Base-by-base conservation (phyloP, 2,113 vertebrate genomes). In the Sciurus niger region DNA sequence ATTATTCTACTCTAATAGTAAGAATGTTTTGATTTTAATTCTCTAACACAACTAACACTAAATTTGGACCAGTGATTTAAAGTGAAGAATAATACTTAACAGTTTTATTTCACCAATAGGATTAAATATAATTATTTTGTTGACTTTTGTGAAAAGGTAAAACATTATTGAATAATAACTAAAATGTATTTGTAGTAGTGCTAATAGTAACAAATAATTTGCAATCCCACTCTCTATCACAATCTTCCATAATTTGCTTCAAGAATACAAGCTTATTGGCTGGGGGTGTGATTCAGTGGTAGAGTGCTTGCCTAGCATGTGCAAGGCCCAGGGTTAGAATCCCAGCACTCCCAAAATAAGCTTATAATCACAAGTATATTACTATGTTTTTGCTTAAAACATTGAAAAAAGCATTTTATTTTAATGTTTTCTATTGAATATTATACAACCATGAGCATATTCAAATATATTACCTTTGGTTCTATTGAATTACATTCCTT, bases 371-470 rank as follows among this genome's bases (percentile, higher is more conserved):
- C 9, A 48, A 12, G 58, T 30, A 17, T 12, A 73, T 43, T 70
- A 68, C 43, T 37, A n/a, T 80, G 40, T 73, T 89, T 96, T 82
- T 4, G 94, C 40, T 70, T 89, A 85, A 55, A 51, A 68, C 80
- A 58, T 24, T 30, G 73, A 65, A 48, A 79, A 60, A 46, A 90
- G 12, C 4, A 85, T 73, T 53, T 79, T 12, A 11, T 92, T 80
- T 67, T n/a, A 58, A 68, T 40, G 70, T 74, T 73, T 79, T 46
- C n/a, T 88, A n/a, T 2, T 58, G 48, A 78, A 28, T 60, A 32
- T 53, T 14, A 78, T 70, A 9, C 4, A 53, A 7, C 8, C n/a
- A 46, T 60, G 63, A 90, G 70, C 14, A 93, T 51, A 32, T 70
- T 65, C 37, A 16, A 20, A 12, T 55, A 13, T 25, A 48, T 77